A percentile compares a stretch with the other conserved stretches of the same genome.
Evolutionary conservation across 2,113 vertebrate species (phyloP).

Genomic region (Scophthalmus maximus): DNA sequence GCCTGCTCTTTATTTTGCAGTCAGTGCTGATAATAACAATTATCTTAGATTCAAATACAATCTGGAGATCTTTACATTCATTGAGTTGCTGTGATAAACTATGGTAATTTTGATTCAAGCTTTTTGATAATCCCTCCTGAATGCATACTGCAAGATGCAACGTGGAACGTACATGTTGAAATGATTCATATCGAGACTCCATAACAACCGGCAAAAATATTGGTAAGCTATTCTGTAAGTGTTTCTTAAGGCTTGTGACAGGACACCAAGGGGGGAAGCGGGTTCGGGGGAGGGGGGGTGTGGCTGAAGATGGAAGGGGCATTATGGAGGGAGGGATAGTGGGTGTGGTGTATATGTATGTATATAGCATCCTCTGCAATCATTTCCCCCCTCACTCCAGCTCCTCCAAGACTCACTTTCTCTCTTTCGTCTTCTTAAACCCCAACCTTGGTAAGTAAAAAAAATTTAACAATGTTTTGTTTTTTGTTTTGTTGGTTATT

Average conservation of each 20-base stretch:
- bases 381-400: slow-evolving; percentile 40
- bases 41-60: too few relatives aligned
- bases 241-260: slow-evolving; percentile 7
- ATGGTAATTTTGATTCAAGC: not conserved
- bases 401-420: slow-evolving; percentile 13
- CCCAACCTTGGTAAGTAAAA: slow-evolving; percentile 60
- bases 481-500: not conserved
- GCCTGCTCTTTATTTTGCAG: not conserved
- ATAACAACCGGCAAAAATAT: slow-evolving; percentile 7
- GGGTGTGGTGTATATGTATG: slow-evolving; percentile 67
- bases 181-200: not conserved
- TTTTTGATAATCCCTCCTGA: not conserved
- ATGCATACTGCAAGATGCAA: not conserved
- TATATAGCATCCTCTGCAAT: slow-evolving; percentile 63
- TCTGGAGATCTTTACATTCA: not conserved
- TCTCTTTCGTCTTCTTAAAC: not conserved
- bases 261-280: not conserved
- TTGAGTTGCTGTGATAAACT: not conserved
- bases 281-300: slow-evolving; percentile 17
- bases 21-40: not conserved
- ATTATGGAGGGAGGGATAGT: slow-evolving; percentile 37
- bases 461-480: not conserved
- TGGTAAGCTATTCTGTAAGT: slow-evolving; percentile 19
- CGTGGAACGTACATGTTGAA: too few relatives aligned
- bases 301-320: slow-evolving; percentile 39